Conservation (phyloP, 2,888 invertebrate species). For the Charanyca ferruginea region DNA sequence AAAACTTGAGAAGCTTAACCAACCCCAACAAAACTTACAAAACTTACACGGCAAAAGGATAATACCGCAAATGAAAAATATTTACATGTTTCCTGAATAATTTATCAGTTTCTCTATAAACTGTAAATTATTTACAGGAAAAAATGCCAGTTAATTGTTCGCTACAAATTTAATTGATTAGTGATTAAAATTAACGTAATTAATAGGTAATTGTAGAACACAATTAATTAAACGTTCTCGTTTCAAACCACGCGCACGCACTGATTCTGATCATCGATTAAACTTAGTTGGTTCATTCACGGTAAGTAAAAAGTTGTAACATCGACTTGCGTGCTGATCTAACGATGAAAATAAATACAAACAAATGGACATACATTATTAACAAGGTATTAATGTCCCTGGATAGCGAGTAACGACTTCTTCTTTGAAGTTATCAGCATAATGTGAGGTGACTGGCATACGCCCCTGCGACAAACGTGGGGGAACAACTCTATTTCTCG, state of each 20-base stretch:
- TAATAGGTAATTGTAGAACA: constrained; percentile 11
- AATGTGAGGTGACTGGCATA: constrained; percentile 55
- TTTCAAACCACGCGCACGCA: constrained; percentile 24
- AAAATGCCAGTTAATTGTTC: not conserved
- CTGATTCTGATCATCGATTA: constrained; percentile 31
- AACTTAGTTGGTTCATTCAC: constrained; percentile 17
- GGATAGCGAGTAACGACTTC: constrained; percentile 36
- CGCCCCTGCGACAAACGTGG: constrained; percentile 41
- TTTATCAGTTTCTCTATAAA: not conserved
- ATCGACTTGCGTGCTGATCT: constrained; percentile 31
- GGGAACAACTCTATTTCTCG: constrained; percentile 33
- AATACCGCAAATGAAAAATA: not conserved
- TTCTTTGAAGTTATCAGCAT: constrained; percentile 46
- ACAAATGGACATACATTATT: constrained; percentile 45
- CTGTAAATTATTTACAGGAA: not conserved
- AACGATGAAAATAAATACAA: constrained; percentile 22
- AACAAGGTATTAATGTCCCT: constrained; percentile 45
- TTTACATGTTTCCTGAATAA: not conserved
- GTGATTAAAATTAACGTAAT: constrained; percentile 2
- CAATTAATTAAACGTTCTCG: constrained; percentile 19
- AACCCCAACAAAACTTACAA: not conserved
- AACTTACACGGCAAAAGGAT: not conserved
- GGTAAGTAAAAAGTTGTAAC: constrained; percentile 45
- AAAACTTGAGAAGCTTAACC: constrained; percentile 18
- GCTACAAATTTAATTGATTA: constrained; percentile 1